Evolutionary conservation across 1,140 invertebrate species (phyloP), one percentile per base, ranked within the genome.

Genomic region (Brachystomella parvula): DNA sequence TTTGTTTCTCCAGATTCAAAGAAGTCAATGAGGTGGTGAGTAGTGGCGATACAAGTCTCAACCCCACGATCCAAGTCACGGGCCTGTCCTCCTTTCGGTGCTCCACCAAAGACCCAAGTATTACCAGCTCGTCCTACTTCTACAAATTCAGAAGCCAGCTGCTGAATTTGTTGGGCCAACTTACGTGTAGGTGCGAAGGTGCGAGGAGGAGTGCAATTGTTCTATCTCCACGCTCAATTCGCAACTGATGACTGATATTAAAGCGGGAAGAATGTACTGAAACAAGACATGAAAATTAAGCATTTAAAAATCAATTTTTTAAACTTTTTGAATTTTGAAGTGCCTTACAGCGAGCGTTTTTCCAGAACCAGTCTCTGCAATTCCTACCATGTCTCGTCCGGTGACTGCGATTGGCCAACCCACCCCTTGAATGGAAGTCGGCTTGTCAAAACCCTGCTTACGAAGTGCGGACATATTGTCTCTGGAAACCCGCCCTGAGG

Each of bases 21-120:
- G 77, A 98, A 97, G 82, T 99, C 96, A 76, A 98, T 93, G 2
- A 98, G 81, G 71, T 96, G 84, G 29, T 96, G 96, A 63, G 96
- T 96, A 35, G 96, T 98, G 0, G 94, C 93, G 76, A 98, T 90
- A 2, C 93, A 86, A 74, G 97, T 90, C 78, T 92, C 89, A 21
- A 89, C 87, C 73, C 92, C 92, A 74, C 89, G 84, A 78, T 94
- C 88, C 35, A 98, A 80, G 75, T 96, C 93, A 73, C 88, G 81
- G 21, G 88, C 86, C 78, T 98, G 95, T 29, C 88, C 86, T 65
- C 89, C 88, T 79, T 96, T 96, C 0, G 93, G 90, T 12, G 94
- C 93, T 44, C 96, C 96, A 67, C 96, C 96, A 82, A 96, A 98
- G 15, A 96, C 86, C 77, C 94, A 97, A 15, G 90, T 92, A 76